Evolutionary conservation across 2,888 invertebrate species (phyloP).

Genomic region (Rhynchonema sp.): DNA sequence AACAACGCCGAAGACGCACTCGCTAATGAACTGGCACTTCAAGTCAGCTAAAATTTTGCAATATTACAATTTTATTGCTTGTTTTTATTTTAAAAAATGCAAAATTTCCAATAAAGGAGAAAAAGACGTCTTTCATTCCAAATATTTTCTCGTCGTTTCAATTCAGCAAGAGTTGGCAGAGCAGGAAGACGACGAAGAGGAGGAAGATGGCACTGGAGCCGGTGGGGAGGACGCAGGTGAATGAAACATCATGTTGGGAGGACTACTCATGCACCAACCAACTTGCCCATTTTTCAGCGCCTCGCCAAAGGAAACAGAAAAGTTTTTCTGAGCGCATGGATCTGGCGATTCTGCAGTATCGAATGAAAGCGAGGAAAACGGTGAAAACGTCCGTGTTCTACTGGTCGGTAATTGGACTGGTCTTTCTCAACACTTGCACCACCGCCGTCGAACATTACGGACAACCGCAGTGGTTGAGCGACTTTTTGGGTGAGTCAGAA

Average conservation of each 20-base stretch:
- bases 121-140: too few relatives aligned
- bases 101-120: too few relatives aligned
- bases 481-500: conserved; percentile 59
- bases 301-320: not conserved
- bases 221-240: too few relatives aligned
- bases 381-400: conserved; percentile 95
- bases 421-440: conserved; percentile 74
- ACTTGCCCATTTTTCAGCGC: too few relatives aligned
- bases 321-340: not conserved
- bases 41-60: too few relatives aligned
- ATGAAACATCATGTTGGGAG: not conserved
- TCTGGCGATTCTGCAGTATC: not conserved
- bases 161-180: conserved; percentile 87
- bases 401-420: conserved; percentile 87
- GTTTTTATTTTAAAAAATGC: too few relatives aligned
- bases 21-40: too few relatives aligned
- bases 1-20: not conserved
- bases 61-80: too few relatives aligned
- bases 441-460: conserved; percentile 82
- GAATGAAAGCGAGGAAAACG: conserved; percentile 44
- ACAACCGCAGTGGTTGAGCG: conserved; percentile 75
- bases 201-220: not conserved
- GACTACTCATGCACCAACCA: not conserved
- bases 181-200: conserved; percentile 52
- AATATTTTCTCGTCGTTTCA: conserved; percentile 70